Base-by-base conservation (phyloP, 2,888 invertebrate genomes). In the Dryobota labecula region DNA sequence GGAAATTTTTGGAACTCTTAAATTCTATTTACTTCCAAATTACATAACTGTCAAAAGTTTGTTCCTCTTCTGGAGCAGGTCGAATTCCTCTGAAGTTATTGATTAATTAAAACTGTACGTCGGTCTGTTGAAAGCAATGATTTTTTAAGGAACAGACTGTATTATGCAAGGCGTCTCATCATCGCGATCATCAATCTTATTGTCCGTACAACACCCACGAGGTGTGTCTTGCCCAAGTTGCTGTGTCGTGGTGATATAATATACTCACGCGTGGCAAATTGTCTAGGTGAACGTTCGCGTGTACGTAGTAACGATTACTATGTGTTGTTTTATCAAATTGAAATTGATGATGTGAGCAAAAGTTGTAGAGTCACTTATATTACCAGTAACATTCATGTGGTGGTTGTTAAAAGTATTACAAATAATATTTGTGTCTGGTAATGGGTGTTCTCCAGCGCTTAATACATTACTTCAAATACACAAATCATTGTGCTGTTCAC, bases 341-440 rank as follows among this genome's bases (percentile, higher is more conserved):
- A 78, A 78, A 76, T 78, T 72, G 78, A 78, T 78, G 80, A 76
- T 69, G 57, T 51, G 33, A 30, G n/a, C n/a, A 76, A 76, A 69
- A 54, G 30, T 51, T 51, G 49, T 73, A 54, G 45, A 69, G 61
- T 62, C 62, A 69, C 73, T 73, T 62, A 51, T 58, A 62, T 54
- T 65, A 51, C 64, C 53, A 81, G 73, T 62, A 73, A 54, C 58
- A 73, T 41, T 53, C 66, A 73, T 78, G 66, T 62, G 15, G 45
- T 53, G 38, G 30, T 68, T 58, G 56, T 64, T 77, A 76, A 53
- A 76, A 56, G 9, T 64, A 67, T 67, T 56, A 47, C n/a, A 67
- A 64, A 49, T 49, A 24, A 27, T 53, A 13, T 61, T 56, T 20
- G 47, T 67, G 53, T 68, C 54, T 65, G 30, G 36, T 47, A 60